Conservation (phyloP, 1,140 invertebrate genomes). For the Tetragonula clypearis region DNA sequence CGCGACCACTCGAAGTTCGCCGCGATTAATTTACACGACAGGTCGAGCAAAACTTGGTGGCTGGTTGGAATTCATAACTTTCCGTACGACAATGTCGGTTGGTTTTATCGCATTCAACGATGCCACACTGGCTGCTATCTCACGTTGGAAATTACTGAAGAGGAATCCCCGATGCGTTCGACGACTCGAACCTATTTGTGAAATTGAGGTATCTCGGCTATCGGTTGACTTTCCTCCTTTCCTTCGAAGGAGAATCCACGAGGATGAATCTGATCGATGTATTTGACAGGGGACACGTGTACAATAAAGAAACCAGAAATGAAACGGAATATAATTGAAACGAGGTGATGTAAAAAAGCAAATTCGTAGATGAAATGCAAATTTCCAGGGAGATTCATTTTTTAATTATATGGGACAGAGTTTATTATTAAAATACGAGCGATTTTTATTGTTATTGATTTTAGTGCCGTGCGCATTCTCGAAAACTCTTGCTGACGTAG, state of each 20-base stretch:
- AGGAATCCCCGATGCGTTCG: not conserved
- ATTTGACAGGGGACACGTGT: not conserved
- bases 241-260: not conserved
- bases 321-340: not conserved
- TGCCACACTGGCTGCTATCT: not conserved
- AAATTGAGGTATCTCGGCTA: not conserved
- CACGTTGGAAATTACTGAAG: not conserved
- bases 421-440: no score
- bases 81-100: not conserved
- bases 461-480: no score
- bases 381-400: no score
- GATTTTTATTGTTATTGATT: no score
- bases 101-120: constrained; percentile 30
- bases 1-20: not conserved
- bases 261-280: no score
- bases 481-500: no score
- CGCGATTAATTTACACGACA: constrained; percentile 30
- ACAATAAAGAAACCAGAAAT: not conserved
- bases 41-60: not conserved
- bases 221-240: not conserved
- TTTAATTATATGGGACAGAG: no score
- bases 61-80: constrained; percentile 7
- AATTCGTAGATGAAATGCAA: not conserved
- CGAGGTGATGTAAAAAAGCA: not conserved
- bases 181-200: not conserved